Base-by-base conservation (phyloP, 30 jellyfish, hydroid and myxozoan genomes). In the Aurelia aurita region DNA sequence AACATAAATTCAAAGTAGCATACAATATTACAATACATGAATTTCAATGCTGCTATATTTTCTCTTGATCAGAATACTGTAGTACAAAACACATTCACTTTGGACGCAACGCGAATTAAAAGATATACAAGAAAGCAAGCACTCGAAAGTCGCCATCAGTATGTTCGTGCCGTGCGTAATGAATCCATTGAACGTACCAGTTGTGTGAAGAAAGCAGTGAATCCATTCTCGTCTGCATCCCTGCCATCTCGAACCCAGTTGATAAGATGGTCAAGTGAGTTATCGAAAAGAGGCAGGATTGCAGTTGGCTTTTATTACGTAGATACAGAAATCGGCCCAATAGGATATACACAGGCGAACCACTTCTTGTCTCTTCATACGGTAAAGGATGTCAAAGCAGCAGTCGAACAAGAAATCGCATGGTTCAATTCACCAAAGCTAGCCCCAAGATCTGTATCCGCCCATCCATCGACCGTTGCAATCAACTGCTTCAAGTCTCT, bases 321-420 rank as follows among this genome's bases (percentile, higher is more conserved):
- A 65, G 55, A 65, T 34, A 26, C 51, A n/a, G 77, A 65, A 28
- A 65, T 28, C 19, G 77, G 77, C 55, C 77, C 55, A 26, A 28
- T 65, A 26, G 77, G 55, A 28, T 65, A 65, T 65, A 49, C 26
- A 23, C 55, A 65, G 51, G 77, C 55, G 51, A 34, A 34, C 55
- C 77, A 65, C 28, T 65, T 65, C 19, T 65, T 65, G 55, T 26
- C 77, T 26, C 66, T 69, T n/a, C 82, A 69, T 44, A 69, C 32
- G 66, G 66, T 39, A 32, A n/a, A 39, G 32, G 66, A 7, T 29
- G 43, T 69, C 82, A 11, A 39, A 39, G 66, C 32, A 39, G 66
- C 66, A n/a, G 82, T 69, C 29, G 82, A 47, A 27, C 66, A 69
- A 39, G 82, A 69, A 67, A 69, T 69, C 6, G 82, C 66, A n/a